These are phyloP conservation scores for Mungos mungo DNA, from an alignment of 2,113 vertebrate species.

Conservation along the genomic window DNA sequence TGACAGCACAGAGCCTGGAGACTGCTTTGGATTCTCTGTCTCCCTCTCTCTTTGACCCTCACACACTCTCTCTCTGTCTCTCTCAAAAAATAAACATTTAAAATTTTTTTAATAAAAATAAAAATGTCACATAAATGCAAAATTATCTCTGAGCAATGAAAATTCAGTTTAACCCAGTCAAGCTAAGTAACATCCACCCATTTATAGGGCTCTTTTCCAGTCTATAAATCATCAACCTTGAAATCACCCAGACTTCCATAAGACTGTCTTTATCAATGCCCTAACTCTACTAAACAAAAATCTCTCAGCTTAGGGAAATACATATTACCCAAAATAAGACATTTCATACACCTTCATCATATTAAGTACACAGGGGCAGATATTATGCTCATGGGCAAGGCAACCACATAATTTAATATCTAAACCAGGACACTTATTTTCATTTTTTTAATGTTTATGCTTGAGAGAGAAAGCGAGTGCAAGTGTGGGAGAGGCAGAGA, in stretches of 20 bases:
- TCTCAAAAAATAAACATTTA: too few species aligned
- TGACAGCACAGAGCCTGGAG: too few species aligned
- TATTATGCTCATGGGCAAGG: neutral
- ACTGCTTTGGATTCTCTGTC: too few species aligned
- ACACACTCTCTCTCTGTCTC: too few species aligned
- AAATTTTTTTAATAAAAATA: too few species aligned
- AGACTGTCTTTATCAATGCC: neutral
- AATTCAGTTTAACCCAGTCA: neutral
- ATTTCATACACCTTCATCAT: neutral
- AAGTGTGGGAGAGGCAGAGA: too few species aligned
- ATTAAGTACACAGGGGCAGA: neutral
- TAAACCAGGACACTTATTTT: neutral
- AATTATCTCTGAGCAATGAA: neutral
- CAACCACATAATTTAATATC: neutral
- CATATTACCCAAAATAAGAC: neutral
- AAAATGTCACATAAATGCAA: neutral
- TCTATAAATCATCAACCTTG: neutral
- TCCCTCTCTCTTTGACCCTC: too few species aligned
- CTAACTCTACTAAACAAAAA: neutral
- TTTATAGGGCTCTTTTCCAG: neutral
- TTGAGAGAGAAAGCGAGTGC: too few species aligned
- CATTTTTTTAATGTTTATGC: too few species aligned
- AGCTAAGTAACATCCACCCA: neutral
- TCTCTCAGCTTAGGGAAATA: neutral
- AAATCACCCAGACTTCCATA: neutral